Evolutionary conservation across 2,113 vertebrate species (phyloP).

Genomic region (Bombycilla garrulus): DNA sequence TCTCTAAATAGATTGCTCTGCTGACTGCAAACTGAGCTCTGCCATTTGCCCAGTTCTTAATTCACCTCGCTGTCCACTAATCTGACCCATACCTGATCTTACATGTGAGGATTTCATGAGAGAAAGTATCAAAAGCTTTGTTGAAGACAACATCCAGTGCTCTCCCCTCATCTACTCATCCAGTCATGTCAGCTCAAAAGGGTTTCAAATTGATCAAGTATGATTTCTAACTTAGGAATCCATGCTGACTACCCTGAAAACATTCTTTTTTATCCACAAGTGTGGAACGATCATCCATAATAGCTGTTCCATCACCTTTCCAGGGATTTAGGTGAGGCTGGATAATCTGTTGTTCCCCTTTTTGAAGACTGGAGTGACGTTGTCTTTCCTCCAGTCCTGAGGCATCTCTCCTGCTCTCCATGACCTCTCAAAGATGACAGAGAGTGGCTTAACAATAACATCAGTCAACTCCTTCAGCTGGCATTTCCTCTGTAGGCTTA

Average conservation of each 20-base stretch:
- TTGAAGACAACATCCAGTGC: neutral
- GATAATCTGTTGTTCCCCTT: too few relatives aligned
- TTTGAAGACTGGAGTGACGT: neutral
- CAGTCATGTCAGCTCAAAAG: neutral
- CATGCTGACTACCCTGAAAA: neutral
- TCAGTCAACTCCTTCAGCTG: neutral
- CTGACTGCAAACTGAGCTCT: neutral
- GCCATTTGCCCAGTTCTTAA: neutral
- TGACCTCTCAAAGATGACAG: neutral
- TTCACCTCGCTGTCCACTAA: neutral
- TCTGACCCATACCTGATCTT: too few relatives aligned
- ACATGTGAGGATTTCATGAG: fast-evolving
- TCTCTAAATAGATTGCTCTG: neutral
- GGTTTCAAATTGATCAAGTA: neutral
- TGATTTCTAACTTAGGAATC: neutral
- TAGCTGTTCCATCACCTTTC: neutral
- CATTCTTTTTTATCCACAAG: fast-evolving
- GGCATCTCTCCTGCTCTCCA: neutral
- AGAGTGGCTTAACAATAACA: neutral
- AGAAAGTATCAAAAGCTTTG: neutral
- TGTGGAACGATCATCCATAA: fast-evolving
- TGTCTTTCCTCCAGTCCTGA: neutral
- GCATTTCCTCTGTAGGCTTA: neutral
- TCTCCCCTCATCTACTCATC: neutral
- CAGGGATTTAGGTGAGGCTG: neutral